Base-by-base conservation (phyloP, 1,140 invertebrate genomes). In the Drosophila bocqueti region DNA sequence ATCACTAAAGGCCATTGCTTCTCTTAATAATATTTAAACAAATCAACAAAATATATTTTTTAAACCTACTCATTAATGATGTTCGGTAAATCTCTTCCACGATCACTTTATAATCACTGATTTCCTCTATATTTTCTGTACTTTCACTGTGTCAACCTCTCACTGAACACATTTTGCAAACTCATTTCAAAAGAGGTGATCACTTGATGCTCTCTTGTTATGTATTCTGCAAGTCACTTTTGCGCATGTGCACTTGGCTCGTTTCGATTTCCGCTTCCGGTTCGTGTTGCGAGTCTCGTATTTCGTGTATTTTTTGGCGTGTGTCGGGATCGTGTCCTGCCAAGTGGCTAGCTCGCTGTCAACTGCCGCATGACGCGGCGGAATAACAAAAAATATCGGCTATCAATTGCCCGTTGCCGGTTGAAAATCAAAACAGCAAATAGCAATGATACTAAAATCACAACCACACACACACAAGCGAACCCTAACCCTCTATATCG, bases 301-400 rank as follows among this genome's bases (percentile, higher is more conserved):
- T 85, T 73, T 18, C n/a, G 29, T 62, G 46, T 77, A 50, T 45
- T 54, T 64, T 64, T 71, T 63, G 69, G 72, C 67, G 66, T 74
- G 71, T 74, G 49, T 80, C 61, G 76, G 82, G 82, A 64, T 72
- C 79, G 83, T 92, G 85, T 92, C 86, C 91, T 92, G 85, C 91
- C 82, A 87, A 92, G 89, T 92, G 91, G 91, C 82, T 73, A 59
- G 91, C 76, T 87, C 87, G 82, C 73, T 91, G 72, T 76, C 85
- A 87, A 92, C 91, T 92, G 91, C 62, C 80, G 85, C 87, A 91
- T 92, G 91, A 92, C 87, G 73, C 90, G 90, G 91, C 91, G 80
- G 45, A 92, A 92, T 83, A 79, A 71, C 47, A 69, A 67, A 79
- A 73, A 83, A 77, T 66, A 72, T 74, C 84, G 79, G 79, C 80